Evolutionary conservation across 2,888 invertebrate genomes (phyloP), one percentile per base, ranked within the genome.

Genomic region (Diachrysia chrysitis): DNA sequence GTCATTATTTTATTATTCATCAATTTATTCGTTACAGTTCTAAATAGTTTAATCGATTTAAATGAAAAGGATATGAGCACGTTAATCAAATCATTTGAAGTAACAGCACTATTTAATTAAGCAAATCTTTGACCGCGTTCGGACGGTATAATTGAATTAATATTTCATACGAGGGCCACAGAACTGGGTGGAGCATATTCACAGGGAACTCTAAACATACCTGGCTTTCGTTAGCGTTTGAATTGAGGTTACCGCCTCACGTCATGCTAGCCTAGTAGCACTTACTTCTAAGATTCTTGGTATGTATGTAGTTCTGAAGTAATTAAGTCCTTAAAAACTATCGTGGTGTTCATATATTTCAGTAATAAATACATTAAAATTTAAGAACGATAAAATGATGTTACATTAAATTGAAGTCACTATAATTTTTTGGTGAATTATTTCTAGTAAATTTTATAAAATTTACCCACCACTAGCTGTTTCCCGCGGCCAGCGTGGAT

Each of bases 91-190:
- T 71, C 14, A 59, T 71, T 71, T 21, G 4, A 59, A 77, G 10
- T 60, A 48, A 61, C 68, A 56, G 35, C 19, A 9, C 42, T 76
- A 57, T 77, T 63, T 67, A 67, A 75, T 78, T 76, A 69, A 56
- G 60, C 56, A 71, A 78, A 78, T 76, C 71, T 75, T 71, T 37
- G 53, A 60, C 61, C 25, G 61, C 63, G 65, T 63, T 66, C 48
- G 67, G 55, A 62, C 63, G 35, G 58, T 54, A 59, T 70, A 71
- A 74, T 70, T 56, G 32, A 75, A 79, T 77, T 78, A 71, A 68
- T 75, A 79, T 79, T 76, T 78, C 63, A 78, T 67, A 72, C 32
- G 46, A 64, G 25, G 42, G 46, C 21, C 55, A 56, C 25, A 60
- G 17, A 17, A 37, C 37, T 57, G 32, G 32, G 37, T 25, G 5